Percentiles rank a stretch among this genome's conserved stretches.
These are phyloP conservation scores for Esox masquinongy DNA, from an alignment of 2,797 vertebrate genomes.

Conservation along the genomic window DNA sequence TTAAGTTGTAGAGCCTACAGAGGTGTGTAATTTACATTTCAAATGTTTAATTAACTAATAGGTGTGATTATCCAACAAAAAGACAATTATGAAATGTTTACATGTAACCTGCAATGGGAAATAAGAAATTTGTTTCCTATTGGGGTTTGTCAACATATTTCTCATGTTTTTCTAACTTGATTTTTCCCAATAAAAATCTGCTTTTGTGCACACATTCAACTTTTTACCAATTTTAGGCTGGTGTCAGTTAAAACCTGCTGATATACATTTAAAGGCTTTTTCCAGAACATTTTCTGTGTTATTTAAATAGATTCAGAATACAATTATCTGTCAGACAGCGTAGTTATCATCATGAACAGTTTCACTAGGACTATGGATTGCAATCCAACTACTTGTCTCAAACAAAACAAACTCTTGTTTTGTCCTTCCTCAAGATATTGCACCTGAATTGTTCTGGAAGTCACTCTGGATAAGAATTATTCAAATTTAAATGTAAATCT, in stretches of 20 bases:
- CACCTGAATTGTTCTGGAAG: no score
- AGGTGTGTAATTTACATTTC: not conserved
- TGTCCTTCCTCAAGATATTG: no score
- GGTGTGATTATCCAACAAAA: not conserved
- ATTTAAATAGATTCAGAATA: not conserved
- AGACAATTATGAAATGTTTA: not conserved
- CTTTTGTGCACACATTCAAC: not conserved
- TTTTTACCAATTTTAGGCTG: not conserved
- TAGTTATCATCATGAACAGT: not conserved
- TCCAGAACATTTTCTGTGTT: not conserved
- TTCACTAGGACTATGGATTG: no score
- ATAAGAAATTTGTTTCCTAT: not conserved
- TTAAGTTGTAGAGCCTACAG: not conserved
- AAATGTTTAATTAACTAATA: not conserved
- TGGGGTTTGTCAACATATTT: not conserved
- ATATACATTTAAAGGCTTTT: not conserved
- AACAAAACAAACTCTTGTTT: no score
- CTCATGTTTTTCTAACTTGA: slow-evolving; percentile 30
- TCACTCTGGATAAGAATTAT: no score
- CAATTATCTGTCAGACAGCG: not conserved
- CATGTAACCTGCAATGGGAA: not conserved
- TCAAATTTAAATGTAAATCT: no score
- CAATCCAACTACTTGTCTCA: no score
- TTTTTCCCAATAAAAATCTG: slow-evolving; percentile 29
- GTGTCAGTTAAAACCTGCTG: not conserved